Evolutionary conservation across 64 coral and sea anemone species (phyloP).

Genomic region (Montipora sp.): DNA sequence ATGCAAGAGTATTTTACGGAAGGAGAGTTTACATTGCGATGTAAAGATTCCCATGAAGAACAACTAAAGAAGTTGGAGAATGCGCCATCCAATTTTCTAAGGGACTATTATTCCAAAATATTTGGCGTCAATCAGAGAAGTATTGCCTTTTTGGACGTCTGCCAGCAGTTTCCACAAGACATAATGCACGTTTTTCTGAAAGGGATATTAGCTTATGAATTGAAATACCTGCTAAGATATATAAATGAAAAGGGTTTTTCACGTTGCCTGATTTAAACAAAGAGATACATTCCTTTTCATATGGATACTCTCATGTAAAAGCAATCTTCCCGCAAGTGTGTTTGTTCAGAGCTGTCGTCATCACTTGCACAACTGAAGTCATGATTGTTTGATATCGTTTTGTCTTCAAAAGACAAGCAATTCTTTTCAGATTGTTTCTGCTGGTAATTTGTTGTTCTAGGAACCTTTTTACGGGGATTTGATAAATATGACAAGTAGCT

Average conservation of each 20-base stretch:
- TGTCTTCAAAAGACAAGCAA: background rate
- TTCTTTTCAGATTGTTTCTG: background rate
- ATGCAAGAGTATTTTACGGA: constrained; percentile 40
- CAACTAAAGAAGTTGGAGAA: constrained; percentile 3
- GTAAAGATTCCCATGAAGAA: constrained; percentile 8
- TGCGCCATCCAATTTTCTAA: constrained; percentile 22
- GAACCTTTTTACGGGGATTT: background rate
- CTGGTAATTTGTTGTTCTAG: background rate
- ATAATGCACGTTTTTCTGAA: constrained; percentile 53
- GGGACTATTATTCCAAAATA: constrained; percentile 32
- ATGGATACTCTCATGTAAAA: constrained; percentile 1
- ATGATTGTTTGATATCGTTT: background rate
- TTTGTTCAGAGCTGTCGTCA: background rate
- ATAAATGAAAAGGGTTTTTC: background rate
- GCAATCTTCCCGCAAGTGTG: background rate
- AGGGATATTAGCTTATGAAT: constrained; percentile 24
- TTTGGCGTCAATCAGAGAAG: constrained; percentile 36
- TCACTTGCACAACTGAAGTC: background rate
- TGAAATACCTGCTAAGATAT: constrained; percentile 27
- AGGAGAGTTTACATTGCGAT: constrained; percentile 35
- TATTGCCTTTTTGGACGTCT: constrained; percentile 22
- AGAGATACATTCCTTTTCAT: background rate
- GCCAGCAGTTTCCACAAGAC: constrained; percentile 16
- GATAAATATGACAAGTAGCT: background rate
- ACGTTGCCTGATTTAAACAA: constrained; percentile 8